Evolutionary conservation across 2,113 vertebrate species (phyloP), one percentile per base, ranked within the genome.

Genomic region (Scytalopus superciliaris): DNA sequence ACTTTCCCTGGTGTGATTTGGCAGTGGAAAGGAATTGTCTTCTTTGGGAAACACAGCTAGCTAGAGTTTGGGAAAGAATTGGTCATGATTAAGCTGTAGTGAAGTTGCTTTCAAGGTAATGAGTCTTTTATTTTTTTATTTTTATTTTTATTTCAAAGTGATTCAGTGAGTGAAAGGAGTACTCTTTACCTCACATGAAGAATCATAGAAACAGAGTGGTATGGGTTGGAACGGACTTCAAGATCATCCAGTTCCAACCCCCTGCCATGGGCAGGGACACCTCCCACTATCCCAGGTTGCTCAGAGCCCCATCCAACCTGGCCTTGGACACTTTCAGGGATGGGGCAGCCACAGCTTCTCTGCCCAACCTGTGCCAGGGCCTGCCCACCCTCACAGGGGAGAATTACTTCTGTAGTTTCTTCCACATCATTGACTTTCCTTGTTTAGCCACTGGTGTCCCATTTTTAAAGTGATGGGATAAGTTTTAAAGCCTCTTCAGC

Each of bases 311-410:
- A 13, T 50, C 52, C 68, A 57, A 0, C 50, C 50, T 42, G 35
- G 21, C 6, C 42, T 64, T 0, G 50, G 0, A 11, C 44, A 33
- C 6, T 74, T 0, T 9, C 31, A 66, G 59, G 31, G 6, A 33
- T 66, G 76, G 42, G 7, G 35, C 42, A 81, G 5, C 42, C 42
- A 19, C 76, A 81, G 44, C 50, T 81, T 0, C 68, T 50, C 68
- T 73, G 59, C 19, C 17, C 0, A 50, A 1, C 42, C n/a, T 59
- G n/a, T 59, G 23, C 57, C 57, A 59, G 57, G 22, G 14, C 33
- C 55, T 57, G 9, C 3, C 0, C 42, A 50, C 3, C 17, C 35
- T 37, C 22, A 44, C 9, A 73, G 37, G 0, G 1, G 50, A 16
- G 0, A 44, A 28, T 44, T 59, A 37, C 57, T 37, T 59, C 57